A percentile compares a stretch with the other conserved stretches of the same genome.
Conservation (phyloP, 2,113 vertebrate species). For the Tyrannus savana region DNA sequence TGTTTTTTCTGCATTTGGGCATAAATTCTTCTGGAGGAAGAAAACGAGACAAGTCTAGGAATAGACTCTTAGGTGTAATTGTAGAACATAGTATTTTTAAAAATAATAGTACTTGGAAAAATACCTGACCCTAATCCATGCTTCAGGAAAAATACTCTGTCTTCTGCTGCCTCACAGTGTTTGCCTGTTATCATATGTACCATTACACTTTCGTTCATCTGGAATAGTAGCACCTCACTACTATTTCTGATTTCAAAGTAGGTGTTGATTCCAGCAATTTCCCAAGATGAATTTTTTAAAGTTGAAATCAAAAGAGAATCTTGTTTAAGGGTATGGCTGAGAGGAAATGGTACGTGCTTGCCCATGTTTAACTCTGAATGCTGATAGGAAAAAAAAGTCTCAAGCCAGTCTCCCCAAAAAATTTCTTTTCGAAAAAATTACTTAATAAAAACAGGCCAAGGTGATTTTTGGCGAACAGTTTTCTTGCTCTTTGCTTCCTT, state of each 20-base stretch:
- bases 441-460: not conserved
- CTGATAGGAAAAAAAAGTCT: not conserved
- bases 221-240: not conserved
- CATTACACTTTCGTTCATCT: not conserved
- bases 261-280: not conserved
- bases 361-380: not conserved
- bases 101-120: not conserved
- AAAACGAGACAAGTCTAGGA: not conserved
- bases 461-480: not conserved
- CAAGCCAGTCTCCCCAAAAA: not conserved
- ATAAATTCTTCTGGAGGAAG: not conserved
- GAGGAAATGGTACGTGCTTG: not conserved
- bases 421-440: not conserved
- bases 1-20: not conserved
- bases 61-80: not conserved
- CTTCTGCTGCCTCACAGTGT: constrained; percentile 31
- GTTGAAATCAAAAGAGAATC: not conserved
- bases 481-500: not conserved
- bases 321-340: not conserved
- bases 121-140: not conserved
- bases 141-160: not conserved
- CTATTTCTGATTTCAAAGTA: not conserved
- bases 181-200: not conserved
- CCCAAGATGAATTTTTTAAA: not conserved
- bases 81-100: not conserved